Evolutionary conservation across 2,888 invertebrate species (phyloP).

Genomic region (Atherix ibis): DNA sequence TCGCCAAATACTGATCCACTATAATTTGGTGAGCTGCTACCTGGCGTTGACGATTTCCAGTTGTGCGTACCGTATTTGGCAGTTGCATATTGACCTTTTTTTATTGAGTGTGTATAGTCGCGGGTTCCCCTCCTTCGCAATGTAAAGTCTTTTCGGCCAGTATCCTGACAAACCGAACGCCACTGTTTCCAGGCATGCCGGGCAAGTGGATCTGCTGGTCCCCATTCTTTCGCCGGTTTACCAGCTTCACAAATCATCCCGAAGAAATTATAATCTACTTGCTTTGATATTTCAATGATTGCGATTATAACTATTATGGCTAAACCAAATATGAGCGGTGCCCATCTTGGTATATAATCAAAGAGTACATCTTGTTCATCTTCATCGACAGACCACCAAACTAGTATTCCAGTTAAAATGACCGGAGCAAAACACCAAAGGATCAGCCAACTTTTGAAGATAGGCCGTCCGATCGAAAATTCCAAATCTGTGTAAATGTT

Average conservation of each 20-base stretch:
- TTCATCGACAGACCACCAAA: constrained; percentile 33
- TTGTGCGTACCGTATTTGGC: constrained; percentile 13
- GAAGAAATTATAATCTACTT: constrained; percentile 33
- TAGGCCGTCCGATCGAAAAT: constrained; percentile 32
- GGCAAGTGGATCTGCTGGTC: constrained; percentile 32
- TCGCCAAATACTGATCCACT: constrained; percentile 33
- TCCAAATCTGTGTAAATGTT: constrained; percentile 32
- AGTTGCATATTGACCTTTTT: constrained; percentile 30
- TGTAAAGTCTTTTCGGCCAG: constrained; percentile 31
- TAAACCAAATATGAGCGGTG: constrained; percentile 26
- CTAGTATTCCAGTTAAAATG: constrained; percentile 25
- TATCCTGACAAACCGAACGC: constrained; percentile 32
- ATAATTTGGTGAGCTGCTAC: constrained; percentile 32
- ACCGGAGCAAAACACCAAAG: constrained; percentile 30
- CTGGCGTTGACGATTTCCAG: constrained; percentile 29
- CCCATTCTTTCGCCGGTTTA: constrained; percentile 34
- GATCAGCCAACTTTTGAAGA: constrained; percentile 27
- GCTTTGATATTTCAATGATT: constrained; percentile 29
- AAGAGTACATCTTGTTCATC: constrained; percentile 23
- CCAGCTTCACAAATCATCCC: constrained; percentile 34
- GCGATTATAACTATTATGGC: constrained; percentile 24
- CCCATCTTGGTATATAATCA: constrained; percentile 28
- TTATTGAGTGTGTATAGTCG: constrained; percentile 33
- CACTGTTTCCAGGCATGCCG: constrained; percentile 34
- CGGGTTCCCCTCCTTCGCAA: constrained; percentile 30